Evolutionary conservation across 2,797 vertebrate species (phyloP).

Genomic region (Periparus ater): DNA sequence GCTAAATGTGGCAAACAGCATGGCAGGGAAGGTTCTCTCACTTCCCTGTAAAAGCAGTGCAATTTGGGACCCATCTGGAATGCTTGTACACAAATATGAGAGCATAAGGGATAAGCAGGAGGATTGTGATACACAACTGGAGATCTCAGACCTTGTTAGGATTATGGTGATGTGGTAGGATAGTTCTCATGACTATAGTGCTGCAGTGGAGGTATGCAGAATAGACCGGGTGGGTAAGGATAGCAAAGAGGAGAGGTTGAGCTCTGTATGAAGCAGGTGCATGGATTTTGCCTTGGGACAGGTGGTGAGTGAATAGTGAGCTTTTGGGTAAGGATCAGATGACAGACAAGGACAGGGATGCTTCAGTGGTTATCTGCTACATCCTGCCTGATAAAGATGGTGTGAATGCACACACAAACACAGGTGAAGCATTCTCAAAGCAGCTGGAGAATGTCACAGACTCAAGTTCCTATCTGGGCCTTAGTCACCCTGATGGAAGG

Average conservation of each 20-base stretch:
- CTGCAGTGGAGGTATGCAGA: not conserved
- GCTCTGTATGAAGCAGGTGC: not conserved
- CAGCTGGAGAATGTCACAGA: not conserved
- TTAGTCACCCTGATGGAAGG: not conserved
- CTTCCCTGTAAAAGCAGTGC: not conserved
- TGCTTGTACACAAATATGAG: not conserved
- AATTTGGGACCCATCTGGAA: not conserved
- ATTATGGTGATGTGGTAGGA: not conserved
- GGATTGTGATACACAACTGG: not conserved
- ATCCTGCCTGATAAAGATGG: not conserved
- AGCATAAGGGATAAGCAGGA: not conserved
- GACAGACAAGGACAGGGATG: not conserved
- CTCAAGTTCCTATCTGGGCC: not conserved
- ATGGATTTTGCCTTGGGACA: not conserved
- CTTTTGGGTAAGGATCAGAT: not conserved
- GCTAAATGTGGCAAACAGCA: not conserved
- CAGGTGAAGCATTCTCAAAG: not conserved
- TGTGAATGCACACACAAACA: too few relatives aligned
- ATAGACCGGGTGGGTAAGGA: not conserved
- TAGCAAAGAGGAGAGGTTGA: not conserved
- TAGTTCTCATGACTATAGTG: not conserved
- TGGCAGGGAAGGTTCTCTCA: not conserved
- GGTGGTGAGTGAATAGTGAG: not conserved
- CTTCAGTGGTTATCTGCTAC: not conserved
- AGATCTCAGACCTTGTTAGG: not conserved